phyloP scores from a whole-genome alignment of 2,888 invertebrate species.

The Calliphora vomitoria region DNA sequence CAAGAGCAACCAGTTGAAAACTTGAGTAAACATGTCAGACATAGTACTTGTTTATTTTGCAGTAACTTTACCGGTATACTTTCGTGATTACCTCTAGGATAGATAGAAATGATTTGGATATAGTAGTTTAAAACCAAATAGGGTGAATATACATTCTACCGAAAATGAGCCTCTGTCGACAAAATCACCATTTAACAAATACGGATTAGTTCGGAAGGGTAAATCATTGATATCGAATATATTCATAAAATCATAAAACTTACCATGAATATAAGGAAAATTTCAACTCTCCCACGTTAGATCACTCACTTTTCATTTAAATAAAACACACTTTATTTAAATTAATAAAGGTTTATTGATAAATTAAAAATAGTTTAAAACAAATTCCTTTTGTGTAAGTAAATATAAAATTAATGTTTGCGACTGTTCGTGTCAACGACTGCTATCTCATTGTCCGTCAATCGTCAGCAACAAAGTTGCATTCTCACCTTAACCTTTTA shows the following conservation, averaged over 20 bases:
- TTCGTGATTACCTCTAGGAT: conserved; percentile 99
- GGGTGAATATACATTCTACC: conserved; percentile 98
- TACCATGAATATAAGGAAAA: no score
- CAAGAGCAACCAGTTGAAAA: conserved; percentile 98
- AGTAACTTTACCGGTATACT: conserved; percentile 98
- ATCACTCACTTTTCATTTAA: no score
- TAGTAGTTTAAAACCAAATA: conserved; percentile 98
- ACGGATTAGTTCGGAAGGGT: conserved; percentile 97
- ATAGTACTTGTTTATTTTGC: conserved; percentile 97
- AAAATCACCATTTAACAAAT: conserved; percentile 99
- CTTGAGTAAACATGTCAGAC: conserved; percentile 99
- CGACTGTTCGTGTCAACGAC: no score
- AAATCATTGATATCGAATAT: conserved; percentile 98
- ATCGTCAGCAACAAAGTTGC: no score
- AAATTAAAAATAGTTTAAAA: no score
- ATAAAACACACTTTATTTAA: no score
- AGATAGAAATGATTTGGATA: conserved; percentile 98
- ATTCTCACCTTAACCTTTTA: no score
- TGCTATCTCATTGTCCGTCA: no score
- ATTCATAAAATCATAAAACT: conserved; percentile 99
- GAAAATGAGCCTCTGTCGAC: conserved; percentile 99
- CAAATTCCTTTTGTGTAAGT: no score
- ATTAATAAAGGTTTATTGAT: no score
- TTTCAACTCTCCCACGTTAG: no score
- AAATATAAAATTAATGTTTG: no score